Evolutionary conservation across 2,797 vertebrate genomes (phyloP).

Genomic region (Labeo calbasu): DNA sequence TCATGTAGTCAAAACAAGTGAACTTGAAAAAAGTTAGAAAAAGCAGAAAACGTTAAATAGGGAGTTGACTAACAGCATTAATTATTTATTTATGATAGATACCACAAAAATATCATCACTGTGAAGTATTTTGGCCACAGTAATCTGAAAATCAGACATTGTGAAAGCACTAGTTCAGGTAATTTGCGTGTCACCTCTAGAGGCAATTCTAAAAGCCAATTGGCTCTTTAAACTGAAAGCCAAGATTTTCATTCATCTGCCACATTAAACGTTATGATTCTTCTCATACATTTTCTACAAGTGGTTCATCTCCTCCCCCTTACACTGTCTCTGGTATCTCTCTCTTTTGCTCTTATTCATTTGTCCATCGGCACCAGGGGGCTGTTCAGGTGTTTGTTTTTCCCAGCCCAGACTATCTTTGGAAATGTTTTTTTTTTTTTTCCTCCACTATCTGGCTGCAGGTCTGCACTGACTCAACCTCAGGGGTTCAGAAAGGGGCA

Average conservation of each 20-base stretch:
- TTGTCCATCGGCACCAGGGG: conserved; percentile 63
- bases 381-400: conserved; percentile 60
- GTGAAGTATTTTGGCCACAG: background rate
- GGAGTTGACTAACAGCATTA: too few species aligned
- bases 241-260: conserved; percentile 2
- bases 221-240: background rate
- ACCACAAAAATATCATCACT: background rate
- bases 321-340: conserved; percentile 41
- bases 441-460: conserved; percentile 49
- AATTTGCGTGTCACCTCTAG: background rate
- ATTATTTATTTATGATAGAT: background rate
- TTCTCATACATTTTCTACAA: background rate
- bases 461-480: conserved; percentile 58
- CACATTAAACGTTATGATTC: background rate
- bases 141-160: background rate
- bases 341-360: conserved; percentile 61
- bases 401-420: conserved; percentile 61
- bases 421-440: conserved; percentile 46
- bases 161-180: background rate
- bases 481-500: conserved; percentile 52
- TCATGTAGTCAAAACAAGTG: background rate
- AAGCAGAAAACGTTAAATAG: background rate
- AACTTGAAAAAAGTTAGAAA: background rate
- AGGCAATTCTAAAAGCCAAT: background rate
- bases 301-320: conserved; percentile 18